Conservation (phyloP, 64 coral and sea anemone species). For the Orbicella faveolata region DNA sequence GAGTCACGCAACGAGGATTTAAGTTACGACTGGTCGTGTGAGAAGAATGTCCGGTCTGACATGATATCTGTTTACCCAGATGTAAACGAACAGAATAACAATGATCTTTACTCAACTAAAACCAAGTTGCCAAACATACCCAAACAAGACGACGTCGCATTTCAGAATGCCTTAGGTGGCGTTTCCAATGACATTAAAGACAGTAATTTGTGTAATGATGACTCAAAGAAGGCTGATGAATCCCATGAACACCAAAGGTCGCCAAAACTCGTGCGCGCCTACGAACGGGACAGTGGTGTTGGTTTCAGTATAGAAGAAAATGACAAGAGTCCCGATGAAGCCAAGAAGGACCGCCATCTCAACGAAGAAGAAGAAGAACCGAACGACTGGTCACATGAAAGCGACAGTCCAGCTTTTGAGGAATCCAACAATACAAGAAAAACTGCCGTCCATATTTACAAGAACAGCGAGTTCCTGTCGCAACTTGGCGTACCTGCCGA, state of each 20-base stretch:
- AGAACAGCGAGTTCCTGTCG: slow-evolving; percentile 58
- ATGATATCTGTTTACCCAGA: neutral
- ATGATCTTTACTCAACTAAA: neutral
- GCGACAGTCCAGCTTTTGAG: slow-evolving; percentile 38
- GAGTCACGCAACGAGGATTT: neutral
- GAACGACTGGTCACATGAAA: neutral
- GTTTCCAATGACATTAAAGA: slow-evolving; percentile 18
- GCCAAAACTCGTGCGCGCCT: slow-evolving; percentile 29
- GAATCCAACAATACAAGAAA: neutral
- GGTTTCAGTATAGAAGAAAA: slow-evolving; percentile 75
- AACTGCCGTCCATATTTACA: slow-evolving; percentile 8
- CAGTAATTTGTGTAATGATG: neutral
- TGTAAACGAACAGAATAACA: neutral
- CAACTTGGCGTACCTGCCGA: slow-evolving; percentile 66
- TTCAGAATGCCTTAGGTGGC: neutral
- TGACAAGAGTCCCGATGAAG: slow-evolving; percentile 53
- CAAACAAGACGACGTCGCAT: neutral
- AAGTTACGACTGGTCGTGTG: neutral
- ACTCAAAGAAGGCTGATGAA: neutral
- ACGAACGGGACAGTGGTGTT: slow-evolving; percentile 74
- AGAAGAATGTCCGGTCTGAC: neutral
- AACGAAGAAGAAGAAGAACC: neutral
- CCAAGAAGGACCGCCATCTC: slow-evolving; percentile 2
- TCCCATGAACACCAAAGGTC: slow-evolving; percentile 7
- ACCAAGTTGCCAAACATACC: neutral